Conservation (phyloP, 2,888 invertebrate species). For the Pseudoips prasinana region DNA sequence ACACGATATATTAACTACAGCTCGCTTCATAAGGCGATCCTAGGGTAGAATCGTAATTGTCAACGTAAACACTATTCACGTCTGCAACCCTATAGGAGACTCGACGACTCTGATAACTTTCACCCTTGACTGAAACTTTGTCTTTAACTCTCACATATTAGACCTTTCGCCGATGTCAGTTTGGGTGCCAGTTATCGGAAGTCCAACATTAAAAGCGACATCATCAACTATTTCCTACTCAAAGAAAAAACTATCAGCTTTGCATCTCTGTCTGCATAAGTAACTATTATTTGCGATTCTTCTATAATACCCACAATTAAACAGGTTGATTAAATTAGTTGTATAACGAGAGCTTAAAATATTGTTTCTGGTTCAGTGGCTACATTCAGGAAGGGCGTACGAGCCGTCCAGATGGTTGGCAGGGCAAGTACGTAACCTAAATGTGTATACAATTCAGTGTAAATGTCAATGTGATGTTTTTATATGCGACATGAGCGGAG, state of each 20-base stretch:
- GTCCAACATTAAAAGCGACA: slow-evolving; percentile 21
- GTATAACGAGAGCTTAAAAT: slow-evolving; percentile 52
- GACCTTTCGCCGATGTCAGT: slow-evolving; percentile 5
- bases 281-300: slow-evolving; percentile 53
- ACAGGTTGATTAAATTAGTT: slow-evolving; percentile 48
- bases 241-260: slow-evolving; percentile 47
- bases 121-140: slow-evolving; percentile 13
- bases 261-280: slow-evolving; percentile 67
- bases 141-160: neutral
- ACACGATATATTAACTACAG: slow-evolving; percentile 59
- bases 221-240: slow-evolving; percentile 29
- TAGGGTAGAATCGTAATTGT: slow-evolving; percentile 38
- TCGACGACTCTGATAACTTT: slow-evolving; percentile 33
- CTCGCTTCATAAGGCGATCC: slow-evolving; percentile 45
- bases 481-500: slow-evolving; percentile 40
- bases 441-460: slow-evolving; percentile 65
- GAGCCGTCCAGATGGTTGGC: slow-evolving; percentile 99
- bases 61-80: slow-evolving; percentile 42
- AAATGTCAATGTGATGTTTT: slow-evolving; percentile 75
- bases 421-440: slow-evolving; percentile 96
- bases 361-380: slow-evolving; percentile 91
- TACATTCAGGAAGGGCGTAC: slow-evolving; percentile 99
- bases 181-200: slow-evolving; percentile 48
- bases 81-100: slow-evolving; percentile 31
- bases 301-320: slow-evolving; percentile 44